phyloP scores from a whole-genome alignment of 2,888 invertebrate genomes.

The Eudasyphora cyanicolor region DNA sequence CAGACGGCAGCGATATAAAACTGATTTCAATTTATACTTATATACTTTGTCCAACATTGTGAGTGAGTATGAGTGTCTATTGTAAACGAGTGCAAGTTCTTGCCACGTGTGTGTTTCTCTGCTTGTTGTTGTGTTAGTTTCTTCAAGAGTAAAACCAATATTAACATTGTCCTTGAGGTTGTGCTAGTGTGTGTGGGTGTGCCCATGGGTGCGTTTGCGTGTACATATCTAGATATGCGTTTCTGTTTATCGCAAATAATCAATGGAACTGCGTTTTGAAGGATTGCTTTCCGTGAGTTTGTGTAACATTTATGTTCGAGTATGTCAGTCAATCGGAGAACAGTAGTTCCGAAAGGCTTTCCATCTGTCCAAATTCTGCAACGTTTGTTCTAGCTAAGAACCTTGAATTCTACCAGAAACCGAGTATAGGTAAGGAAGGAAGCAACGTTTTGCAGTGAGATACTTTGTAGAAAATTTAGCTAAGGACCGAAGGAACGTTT shows the following conservation, averaged over 20 bases:
- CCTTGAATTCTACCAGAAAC: no score
- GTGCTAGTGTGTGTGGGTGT: neutral
- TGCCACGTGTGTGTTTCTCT: slow-evolving; percentile 4
- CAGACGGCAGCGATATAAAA: neutral
- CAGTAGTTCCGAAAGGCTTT: no score
- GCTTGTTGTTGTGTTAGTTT: neutral
- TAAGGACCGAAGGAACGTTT: no score
- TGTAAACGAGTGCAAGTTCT: slow-evolving; percentile 15
- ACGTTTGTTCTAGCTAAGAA: no score
- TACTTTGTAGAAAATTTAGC: no score
- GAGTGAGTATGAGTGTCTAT: neutral
- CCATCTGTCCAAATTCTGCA: no score
- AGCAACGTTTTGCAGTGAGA: no score
- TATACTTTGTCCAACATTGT: no score
- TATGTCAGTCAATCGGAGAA: no score
- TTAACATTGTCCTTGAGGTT: slow-evolving; percentile 16
- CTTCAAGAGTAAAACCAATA: slow-evolving; percentile 37
- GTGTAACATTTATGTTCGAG: no score
- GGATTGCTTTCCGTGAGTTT: neutral
- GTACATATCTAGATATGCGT: neutral
- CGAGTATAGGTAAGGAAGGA: no score
- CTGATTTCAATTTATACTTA: no score
- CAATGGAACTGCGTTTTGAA: neutral
- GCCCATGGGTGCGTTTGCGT: neutral
- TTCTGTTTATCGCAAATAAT: slow-evolving; percentile 20